phyloP scores from a whole-genome alignment of 2,113 vertebrate genomes.

The zebrafish (Danio rerio) region GRCz12tu NC_133189.1:5762001-5762500 shows the following conservation, averaged over 20 bases:
- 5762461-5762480: conserved; percentile 11
- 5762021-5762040: no score
- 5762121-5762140: no score
- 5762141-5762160: no score
- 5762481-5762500: conserved; percentile 47
- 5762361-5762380: not conserved
- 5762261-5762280: not conserved
- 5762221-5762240: not conserved
- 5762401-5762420: not conserved
- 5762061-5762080: no score
- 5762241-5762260: not conserved
- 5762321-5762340: not conserved
- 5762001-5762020: no score
- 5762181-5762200: no score
- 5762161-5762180: no score
- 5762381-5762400: not conserved
- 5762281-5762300: not conserved
- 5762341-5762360: not conserved
- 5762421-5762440: not conserved
- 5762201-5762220: no score
- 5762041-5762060: no score
- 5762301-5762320: not conserved
- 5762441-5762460: not conserved
- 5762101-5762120: no score
- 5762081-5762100: no score